Conservation (phyloP, 2,888 invertebrate genomes). For the Koerneria pararmatus region DNA sequence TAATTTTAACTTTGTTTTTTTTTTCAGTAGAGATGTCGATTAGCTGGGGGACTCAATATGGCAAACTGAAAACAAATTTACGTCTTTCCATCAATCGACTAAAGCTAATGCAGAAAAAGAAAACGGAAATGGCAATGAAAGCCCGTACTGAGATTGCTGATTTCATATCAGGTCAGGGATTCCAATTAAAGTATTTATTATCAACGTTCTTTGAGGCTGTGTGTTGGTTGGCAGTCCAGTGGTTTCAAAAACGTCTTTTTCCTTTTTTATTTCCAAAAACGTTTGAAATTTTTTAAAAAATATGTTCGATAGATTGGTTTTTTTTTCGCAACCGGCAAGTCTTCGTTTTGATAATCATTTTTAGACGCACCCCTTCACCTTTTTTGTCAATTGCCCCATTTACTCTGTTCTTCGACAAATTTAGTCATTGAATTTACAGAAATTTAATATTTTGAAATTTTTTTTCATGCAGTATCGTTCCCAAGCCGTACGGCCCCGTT, state of each 20-base stretch:
- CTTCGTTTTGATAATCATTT: constrained; percentile 1
- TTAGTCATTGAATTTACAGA: too few species aligned
- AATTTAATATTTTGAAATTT: too few species aligned
- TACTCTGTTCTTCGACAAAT: too few species aligned
- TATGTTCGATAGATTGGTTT: neutral
- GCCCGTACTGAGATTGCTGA: constrained; percentile 95
- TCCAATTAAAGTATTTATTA: too few species aligned
- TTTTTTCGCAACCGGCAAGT: neutral
- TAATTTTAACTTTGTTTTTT: too few species aligned
- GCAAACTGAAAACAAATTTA: constrained; percentile 92
- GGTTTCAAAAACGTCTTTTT: neutral
- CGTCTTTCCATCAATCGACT: constrained; percentile 86
- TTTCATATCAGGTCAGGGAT: constrained; percentile 76
- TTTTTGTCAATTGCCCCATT: too few species aligned
- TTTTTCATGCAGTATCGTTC: too few species aligned
- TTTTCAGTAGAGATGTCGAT: constrained; percentile 49
- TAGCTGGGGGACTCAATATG: constrained; percentile 83
- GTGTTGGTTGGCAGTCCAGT: too few species aligned
- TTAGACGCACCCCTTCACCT: too few species aligned
- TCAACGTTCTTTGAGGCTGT: too few species aligned
- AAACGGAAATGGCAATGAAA: constrained; percentile 91
- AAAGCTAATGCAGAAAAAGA: constrained; percentile 92
- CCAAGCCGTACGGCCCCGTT: too few species aligned
- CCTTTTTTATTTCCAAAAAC: neutral
- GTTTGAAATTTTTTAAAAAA: neutral